Conservation (phyloP, 1,140 invertebrate species). For the Drosophila ohnishii region DNA sequence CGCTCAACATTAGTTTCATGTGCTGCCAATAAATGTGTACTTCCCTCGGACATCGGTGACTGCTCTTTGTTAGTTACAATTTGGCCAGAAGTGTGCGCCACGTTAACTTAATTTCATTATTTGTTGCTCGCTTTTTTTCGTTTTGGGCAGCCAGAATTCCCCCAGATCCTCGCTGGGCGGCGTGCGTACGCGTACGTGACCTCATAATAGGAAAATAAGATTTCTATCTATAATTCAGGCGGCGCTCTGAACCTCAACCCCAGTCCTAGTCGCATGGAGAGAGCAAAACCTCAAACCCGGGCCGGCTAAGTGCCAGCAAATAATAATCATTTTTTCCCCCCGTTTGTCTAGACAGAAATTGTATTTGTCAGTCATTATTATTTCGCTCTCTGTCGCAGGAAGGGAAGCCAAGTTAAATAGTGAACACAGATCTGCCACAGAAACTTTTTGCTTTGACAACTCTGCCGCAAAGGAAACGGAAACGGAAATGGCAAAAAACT, state of each 20-base stretch:
- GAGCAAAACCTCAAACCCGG: conserved; percentile 15
- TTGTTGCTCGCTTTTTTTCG: conserved; percentile 53
- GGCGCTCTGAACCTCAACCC: conserved; percentile 33
- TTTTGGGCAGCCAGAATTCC: conserved; percentile 1
- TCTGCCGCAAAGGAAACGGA: conserved; percentile 27
- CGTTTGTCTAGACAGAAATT: conserved; percentile 68
- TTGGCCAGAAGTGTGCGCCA: conserved; percentile 58
- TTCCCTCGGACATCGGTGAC: conserved; percentile 45
- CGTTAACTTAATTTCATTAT: conserved; percentile 79
- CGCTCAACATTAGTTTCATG: conserved; percentile 70
- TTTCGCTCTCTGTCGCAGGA: conserved; percentile 38
- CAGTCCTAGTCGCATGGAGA: neutral
- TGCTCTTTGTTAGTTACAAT: conserved; percentile 55
- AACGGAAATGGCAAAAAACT: conserved; percentile 56
- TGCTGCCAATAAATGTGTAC: conserved; percentile 72
- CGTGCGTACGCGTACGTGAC: conserved; percentile 77
- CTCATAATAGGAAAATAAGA: conserved; percentile 77
- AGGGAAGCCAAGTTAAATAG: conserved; percentile 40
- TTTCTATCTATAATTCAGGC: conserved; percentile 78
- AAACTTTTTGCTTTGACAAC: conserved; percentile 69
- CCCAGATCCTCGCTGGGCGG: conserved; percentile 10
- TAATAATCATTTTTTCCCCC: conserved; percentile 55
- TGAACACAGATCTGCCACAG: conserved; percentile 29
- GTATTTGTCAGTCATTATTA: conserved; percentile 71
- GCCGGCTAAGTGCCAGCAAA: conserved; percentile 41